A percentile compares a stretch with the other conserved stretches of the same genome.
These are phyloP conservation scores for Nesidiocoris tenuis DNA, from an alignment of 2,888 invertebrate species.

Conservation along the genomic window DNA sequence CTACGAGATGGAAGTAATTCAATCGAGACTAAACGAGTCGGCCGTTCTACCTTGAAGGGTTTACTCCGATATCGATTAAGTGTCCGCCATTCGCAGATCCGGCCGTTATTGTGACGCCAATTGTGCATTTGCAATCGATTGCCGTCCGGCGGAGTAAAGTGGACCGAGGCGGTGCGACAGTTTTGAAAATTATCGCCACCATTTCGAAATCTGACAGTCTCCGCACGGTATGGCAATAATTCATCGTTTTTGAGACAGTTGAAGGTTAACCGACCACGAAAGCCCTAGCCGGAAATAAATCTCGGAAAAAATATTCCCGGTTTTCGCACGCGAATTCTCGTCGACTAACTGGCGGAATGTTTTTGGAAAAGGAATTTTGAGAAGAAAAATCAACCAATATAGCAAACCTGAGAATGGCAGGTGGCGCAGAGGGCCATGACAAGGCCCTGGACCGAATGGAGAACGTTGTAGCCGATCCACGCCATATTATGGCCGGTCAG, in stretches of 20 bases:
- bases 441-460: constrained; percentile 50
- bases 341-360: no score
- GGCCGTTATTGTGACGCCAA: background rate
- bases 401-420: constrained; percentile 49
- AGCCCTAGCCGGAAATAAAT: no score
- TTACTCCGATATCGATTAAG: background rate
- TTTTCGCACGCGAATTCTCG: no score
- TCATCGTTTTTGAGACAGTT: no score
- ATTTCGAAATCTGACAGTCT: background rate
- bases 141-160: background rate
- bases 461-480: constrained; percentile 50
- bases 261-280: no score
- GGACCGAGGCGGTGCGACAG: background rate
- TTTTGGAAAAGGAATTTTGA: no score
- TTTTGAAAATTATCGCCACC: background rate
- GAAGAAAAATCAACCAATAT: no score
- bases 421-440: constrained; percentile 50
- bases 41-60: no score
- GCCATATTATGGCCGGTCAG: constrained; percentile 46
- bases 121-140: background rate
- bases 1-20: no score
- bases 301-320: no score
- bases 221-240: background rate
- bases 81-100: background rate
- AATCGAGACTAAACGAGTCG: no score